These are phyloP conservation scores for Mugil cephalus DNA, from an alignment of 2,113 vertebrate genomes.

Conservation along the genomic window DNA sequence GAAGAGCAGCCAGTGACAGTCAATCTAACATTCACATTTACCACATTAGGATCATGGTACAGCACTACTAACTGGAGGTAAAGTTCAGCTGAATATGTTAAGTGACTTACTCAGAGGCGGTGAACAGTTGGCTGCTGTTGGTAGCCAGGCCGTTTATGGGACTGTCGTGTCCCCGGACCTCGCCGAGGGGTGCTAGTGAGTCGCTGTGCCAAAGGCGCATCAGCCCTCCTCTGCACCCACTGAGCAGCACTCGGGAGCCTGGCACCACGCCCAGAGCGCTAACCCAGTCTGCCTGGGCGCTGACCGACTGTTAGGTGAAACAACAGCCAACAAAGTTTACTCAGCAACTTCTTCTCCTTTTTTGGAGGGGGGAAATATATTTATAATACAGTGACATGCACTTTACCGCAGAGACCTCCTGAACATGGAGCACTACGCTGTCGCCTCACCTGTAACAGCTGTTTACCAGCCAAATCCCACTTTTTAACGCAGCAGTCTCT, in stretches of 20 bases:
- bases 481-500: constrained; percentile 95
- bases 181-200: constrained; percentile 86
- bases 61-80: background rate
- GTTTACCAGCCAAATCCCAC: constrained; percentile 93
- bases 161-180: constrained; percentile 92
- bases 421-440: too few species aligned
- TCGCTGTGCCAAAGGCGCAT: constrained; percentile 93
- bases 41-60: background rate
- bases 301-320: constrained; percentile 88
- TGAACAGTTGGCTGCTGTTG: constrained; percentile 94
- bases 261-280: constrained; percentile 91
- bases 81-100: background rate
- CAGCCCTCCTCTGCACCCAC: constrained; percentile 92
- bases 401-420: too few species aligned
- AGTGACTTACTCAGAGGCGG: constrained; percentile 93
- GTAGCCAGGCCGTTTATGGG: constrained; percentile 93
- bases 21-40: background rate
- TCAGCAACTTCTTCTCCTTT: background rate
- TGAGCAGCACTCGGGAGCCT: constrained; percentile 85
- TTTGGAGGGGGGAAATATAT: too few species aligned
- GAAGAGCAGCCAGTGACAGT: background rate
- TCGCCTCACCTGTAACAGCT: constrained; percentile 88
- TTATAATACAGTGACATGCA: too few species aligned
- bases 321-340: background rate
- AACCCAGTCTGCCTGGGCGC: constrained; percentile 92